phyloP scores from a whole-genome alignment of 2,113 vertebrate genomes.

The Mastomys coucha region DNA sequence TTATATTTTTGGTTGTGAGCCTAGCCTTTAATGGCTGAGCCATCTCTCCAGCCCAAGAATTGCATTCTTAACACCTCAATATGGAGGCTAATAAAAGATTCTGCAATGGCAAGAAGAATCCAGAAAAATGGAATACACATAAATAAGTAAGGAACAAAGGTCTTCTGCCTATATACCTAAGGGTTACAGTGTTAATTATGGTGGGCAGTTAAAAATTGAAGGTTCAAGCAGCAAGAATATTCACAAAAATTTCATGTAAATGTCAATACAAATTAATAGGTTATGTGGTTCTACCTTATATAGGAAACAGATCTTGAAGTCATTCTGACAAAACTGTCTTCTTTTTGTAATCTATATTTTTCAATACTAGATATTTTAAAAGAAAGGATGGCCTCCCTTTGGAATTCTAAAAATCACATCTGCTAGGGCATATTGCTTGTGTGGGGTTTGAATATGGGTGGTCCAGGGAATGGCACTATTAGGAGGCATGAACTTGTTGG shows the following conservation, averaged over 20 bases:
- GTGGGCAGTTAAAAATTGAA: too few species aligned
- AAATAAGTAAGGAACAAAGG: not conserved
- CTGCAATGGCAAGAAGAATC: not conserved
- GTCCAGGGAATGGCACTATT: too few species aligned
- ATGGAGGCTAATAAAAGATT: not conserved
- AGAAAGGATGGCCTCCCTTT: not conserved
- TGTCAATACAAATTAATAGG: not conserved
- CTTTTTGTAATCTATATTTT: not conserved
- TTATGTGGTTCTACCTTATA: not conserved
- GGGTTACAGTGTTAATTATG: not conserved
- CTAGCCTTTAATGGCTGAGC: too few species aligned
- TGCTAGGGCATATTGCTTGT: too few species aligned
- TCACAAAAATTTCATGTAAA: not conserved
- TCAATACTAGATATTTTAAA: not conserved
- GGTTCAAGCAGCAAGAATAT: not conserved
- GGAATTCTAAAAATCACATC: not conserved
- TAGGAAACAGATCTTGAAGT: not conserved
- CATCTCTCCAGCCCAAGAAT: too few species aligned
- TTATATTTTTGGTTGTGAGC: too few species aligned
- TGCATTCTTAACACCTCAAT: not conserved
- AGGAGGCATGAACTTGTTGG: too few species aligned
- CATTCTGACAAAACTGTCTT: not conserved
- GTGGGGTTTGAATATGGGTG: too few species aligned
- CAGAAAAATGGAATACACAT: not conserved
- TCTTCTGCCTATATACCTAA: too few species aligned